Conservation (phyloP, 2,113 vertebrate genomes). For the Campylomormyrus tamandua region DNA sequence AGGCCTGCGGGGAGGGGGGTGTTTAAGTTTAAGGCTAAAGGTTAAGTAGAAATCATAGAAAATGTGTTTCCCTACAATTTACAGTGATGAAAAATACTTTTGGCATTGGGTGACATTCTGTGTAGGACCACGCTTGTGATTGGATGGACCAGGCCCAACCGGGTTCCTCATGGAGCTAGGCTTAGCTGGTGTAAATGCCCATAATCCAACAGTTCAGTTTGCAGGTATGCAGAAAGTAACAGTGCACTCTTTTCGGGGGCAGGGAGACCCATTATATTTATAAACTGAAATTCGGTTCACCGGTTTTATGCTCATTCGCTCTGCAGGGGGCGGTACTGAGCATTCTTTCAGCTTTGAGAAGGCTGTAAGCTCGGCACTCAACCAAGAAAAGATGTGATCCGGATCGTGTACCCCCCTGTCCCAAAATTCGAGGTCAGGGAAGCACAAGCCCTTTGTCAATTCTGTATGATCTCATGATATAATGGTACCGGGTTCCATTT, state of each 20-base stretch:
- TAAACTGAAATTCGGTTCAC: not conserved
- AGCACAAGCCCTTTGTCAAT: not conserved
- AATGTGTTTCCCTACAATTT: not conserved
- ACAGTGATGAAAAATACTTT: not conserved
- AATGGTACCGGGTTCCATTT: not conserved
- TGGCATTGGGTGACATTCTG: not conserved
- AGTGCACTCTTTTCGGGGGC: not conserved
- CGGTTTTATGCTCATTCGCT: not conserved
- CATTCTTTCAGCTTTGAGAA: not conserved
- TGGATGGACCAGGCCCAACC: not conserved
- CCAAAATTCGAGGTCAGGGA: not conserved
- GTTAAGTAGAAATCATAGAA: not conserved
- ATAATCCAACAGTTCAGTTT: not conserved
- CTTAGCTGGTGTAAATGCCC: not conserved
- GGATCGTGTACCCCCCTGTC: not conserved
- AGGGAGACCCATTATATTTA: not conserved
- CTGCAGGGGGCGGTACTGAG: not conserved
- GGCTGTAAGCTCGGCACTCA: not conserved
- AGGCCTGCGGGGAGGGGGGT: not conserved
- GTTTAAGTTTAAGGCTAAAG: not conserved
- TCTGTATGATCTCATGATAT: not conserved
- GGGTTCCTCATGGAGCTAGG: not conserved
- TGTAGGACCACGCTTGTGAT: not conserved
- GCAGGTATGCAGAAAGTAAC: not conserved
- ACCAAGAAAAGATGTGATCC: not conserved